Conservation (phyloP, 2,797 vertebrate species). For the Schizopygopsis malacanthus region DNA sequence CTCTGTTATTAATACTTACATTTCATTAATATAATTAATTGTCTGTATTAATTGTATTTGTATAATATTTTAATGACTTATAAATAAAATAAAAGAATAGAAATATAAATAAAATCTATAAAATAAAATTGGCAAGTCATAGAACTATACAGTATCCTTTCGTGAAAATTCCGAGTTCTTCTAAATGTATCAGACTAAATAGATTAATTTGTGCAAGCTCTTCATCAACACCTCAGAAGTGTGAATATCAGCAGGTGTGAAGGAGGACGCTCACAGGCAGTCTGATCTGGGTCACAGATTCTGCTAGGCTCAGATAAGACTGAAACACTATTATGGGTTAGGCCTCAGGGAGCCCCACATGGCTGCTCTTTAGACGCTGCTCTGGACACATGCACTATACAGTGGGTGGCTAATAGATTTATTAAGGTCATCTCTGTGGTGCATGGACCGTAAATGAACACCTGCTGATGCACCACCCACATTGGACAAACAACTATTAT, state of each 20-base stretch:
- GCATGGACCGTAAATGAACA: not conserved
- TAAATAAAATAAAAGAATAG: not conserved
- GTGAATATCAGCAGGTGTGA: conserved; percentile 38
- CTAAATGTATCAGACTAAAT: not conserved
- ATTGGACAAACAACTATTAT: not conserved
- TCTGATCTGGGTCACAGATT: conserved; percentile 44
- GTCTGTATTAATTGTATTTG: not conserved
- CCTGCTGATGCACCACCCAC: conserved; percentile 27
- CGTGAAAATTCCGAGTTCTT: not conserved
- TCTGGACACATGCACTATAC: conserved; percentile 28
- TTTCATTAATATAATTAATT: not conserved
- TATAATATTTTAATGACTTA: not conserved
- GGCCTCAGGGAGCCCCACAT: conserved; percentile 39
- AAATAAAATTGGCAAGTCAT: not conserved
- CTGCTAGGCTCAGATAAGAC: conserved; percentile 30
- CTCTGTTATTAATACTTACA: no score
- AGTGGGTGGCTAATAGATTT: conserved; percentile 48
- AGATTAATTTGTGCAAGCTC: not conserved
- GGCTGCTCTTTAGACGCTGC: conserved; percentile 25
- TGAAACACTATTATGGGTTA: conserved; percentile 35
- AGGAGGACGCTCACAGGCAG: not conserved
- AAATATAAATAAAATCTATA: no score
- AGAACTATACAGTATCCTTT: not conserved
- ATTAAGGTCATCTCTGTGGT: conserved; percentile 31
- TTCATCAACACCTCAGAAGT: conserved; percentile 5